Conservation (phyloP, 2,888 invertebrate genomes). For the Parnassius mnemosyne region DNA sequence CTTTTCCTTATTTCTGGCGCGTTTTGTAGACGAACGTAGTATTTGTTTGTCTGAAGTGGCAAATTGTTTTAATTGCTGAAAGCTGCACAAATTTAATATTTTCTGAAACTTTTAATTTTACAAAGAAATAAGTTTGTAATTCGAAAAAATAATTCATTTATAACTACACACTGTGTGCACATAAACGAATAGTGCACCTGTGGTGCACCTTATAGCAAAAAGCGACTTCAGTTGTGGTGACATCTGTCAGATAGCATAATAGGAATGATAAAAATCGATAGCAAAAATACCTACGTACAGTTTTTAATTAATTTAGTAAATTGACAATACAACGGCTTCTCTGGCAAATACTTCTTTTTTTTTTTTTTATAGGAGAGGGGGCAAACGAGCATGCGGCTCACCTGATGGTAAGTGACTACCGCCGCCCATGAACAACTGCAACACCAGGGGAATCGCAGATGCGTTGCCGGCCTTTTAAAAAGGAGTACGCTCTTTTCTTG, state of each 20-base stretch:
- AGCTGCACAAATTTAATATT: constrained; percentile 4
- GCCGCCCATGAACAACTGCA: no score
- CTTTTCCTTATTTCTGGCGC: constrained; percentile 45
- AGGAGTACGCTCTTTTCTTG: no score
- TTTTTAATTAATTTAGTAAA: not conserved
- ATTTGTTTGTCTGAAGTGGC: constrained; percentile 26
- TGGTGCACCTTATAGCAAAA: not conserved
- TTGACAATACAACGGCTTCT: not conserved
- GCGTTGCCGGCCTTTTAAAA: no score
- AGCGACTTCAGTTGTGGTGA: not conserved
- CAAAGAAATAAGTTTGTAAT: no score
- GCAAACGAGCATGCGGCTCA: no score
- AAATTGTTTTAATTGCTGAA: constrained; percentile 23
- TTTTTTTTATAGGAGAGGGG: no score
- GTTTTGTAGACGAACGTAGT: constrained; percentile 6
- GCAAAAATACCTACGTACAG: not conserved
- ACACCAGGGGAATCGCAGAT: no score
- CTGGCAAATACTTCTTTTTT: not conserved
- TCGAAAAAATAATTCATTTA: not conserved
- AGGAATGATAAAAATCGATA: not conserved
- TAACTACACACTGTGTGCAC: not conserved
- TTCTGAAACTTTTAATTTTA: constrained; percentile 35
- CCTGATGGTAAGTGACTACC: no score
- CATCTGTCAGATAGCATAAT: not conserved
- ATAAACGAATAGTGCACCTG: not conserved